A percentile compares a stretch with the other conserved stretches of the same genome.
These are phyloP conservation scores for Boulengeromyrus knoepffleri DNA, from an alignment of 2,113 vertebrate species.

Conservation along the genomic window DNA sequence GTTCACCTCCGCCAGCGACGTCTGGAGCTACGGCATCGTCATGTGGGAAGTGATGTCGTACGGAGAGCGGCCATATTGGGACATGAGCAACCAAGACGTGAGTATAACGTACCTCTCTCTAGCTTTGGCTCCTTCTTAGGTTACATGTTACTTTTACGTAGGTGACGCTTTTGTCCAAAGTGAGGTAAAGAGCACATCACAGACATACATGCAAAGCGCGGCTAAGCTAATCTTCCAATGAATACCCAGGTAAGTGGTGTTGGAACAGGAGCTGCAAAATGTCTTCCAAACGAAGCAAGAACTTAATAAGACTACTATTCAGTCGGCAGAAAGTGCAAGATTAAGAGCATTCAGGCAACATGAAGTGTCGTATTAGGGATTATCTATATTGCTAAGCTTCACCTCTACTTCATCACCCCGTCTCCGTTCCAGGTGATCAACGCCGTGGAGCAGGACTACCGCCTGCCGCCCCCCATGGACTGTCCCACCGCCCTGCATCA, in stretches of 20 bases:
- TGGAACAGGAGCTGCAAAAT: not conserved
- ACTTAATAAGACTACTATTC: not conserved
- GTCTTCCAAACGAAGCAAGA: not conserved
- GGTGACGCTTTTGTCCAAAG: not conserved
- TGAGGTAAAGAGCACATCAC: not conserved
- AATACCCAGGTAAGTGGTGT: not conserved
- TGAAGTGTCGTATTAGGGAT: not conserved
- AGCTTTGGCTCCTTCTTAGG: too few relatives aligned
- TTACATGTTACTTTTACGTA: not conserved
- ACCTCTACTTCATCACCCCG: not conserved
- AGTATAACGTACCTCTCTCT: conserved; percentile 46
- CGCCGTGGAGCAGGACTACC: conserved; percentile 94
- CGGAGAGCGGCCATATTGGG: conserved; percentile 95
- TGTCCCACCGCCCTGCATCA: conserved; percentile 94
- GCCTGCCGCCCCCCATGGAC: conserved; percentile 96
- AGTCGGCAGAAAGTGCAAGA: not conserved
- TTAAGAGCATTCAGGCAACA: not conserved
- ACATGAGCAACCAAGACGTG: conserved; percentile 99
- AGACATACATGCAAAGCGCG: not conserved
- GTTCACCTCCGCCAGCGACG: conserved; percentile 94
- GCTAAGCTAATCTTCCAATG: not conserved
- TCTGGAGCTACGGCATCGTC: conserved; percentile 97
- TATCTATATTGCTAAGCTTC: not conserved
- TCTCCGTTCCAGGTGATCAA: conserved; percentile 79
- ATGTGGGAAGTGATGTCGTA: conserved; percentile 99